Conservation (phyloP, 2,888 invertebrate species). For the Tanypteryx hageni region DNA sequence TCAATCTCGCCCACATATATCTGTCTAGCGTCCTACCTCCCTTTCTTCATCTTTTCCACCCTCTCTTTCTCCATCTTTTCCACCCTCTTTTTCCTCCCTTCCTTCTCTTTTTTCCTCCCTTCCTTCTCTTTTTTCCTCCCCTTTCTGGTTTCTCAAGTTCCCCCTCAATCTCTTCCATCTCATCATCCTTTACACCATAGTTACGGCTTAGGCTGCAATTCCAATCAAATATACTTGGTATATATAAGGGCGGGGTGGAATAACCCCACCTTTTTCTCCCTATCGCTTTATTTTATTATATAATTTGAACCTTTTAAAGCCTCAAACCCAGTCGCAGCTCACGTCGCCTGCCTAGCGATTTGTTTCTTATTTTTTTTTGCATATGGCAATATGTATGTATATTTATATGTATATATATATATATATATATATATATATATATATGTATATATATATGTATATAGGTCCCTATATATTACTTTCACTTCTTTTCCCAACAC, state of each 20-base stretch:
- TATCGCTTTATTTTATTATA: neutral
- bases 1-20: no score
- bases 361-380: conserved; percentile 13
- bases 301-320: neutral
- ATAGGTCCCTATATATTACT: neutral
- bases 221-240: no score
- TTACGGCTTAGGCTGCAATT: no score
- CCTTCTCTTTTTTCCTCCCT: neutral
- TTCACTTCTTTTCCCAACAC: neutral
- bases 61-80: neutral
- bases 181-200: no score
- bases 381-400: no score
- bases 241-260: no score
- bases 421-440: no score
- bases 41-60: neutral
- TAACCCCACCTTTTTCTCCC: no score
- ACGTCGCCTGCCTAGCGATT: conserved; percentile 15
- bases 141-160: neutral
- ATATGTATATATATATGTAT: neutral
- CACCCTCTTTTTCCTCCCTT: neutral
- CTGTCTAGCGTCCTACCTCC: no score
- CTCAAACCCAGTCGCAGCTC: neutral
- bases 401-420: no score
- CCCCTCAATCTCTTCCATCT: no score
- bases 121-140: neutral